phyloP scores from a whole-genome alignment of 2,797 vertebrate genomes.

The Hoplostethus mediterraneus region DNA sequence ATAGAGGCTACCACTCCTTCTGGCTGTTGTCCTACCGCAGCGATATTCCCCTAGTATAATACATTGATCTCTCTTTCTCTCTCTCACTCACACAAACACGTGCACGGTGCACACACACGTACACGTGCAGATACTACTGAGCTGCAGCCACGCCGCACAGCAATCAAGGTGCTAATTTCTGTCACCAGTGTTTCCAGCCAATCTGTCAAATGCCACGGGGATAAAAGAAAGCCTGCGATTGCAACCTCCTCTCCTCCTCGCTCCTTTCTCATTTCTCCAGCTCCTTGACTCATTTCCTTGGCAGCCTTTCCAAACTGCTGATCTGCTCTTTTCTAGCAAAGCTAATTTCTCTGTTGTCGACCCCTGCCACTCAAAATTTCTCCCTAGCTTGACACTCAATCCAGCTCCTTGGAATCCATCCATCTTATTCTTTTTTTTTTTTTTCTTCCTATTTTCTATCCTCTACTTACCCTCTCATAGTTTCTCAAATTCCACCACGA shows the following conservation, averaged over 20 bases:
- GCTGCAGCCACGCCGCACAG: slow-evolving; percentile 4
- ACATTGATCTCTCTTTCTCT: neutral
- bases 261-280: neutral
- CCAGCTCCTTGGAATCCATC: slow-evolving; percentile 29
- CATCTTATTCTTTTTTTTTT: slow-evolving; percentile 18
- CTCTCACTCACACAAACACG: neutral
- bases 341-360: slow-evolving; percentile 58
- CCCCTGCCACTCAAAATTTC: slow-evolving; percentile 47
- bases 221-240: slow-evolving; percentile 50
- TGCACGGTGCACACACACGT: too few species aligned
- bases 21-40: neutral
- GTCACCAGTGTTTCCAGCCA: slow-evolving; percentile 20
- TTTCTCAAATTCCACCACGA: slow-evolving; percentile 21
- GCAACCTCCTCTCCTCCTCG: slow-evolving; percentile 20
- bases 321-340: slow-evolving; percentile 42
- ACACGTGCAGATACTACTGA: neutral
- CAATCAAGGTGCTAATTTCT: slow-evolving; percentile 17
- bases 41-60: too few species aligned
- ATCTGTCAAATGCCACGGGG: slow-evolving; percentile 51
- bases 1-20: neutral
- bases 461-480: slow-evolving; percentile 13
- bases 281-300: slow-evolving; percentile 32
- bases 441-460: slow-evolving; percentile 20
- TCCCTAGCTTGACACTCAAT: slow-evolving; percentile 21
- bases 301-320: slow-evolving; percentile 68